A percentile compares a stretch with the other conserved stretches of the same genome.
phyloP scores from a whole-genome alignment of 1,140 invertebrate genomes.

The Pararge aegeria region DNA sequence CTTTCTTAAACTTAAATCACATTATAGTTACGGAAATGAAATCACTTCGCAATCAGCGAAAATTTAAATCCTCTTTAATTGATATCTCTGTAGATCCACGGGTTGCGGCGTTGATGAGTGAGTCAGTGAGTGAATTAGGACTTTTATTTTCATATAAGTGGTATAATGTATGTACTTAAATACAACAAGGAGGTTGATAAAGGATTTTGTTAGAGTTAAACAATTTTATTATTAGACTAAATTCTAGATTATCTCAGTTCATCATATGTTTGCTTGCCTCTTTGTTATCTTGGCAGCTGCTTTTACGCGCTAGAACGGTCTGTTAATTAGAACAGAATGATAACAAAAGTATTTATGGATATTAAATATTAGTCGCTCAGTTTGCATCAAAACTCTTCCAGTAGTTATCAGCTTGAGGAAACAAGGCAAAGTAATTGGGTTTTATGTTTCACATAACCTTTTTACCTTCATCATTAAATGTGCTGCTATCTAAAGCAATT shows the following conservation, averaged over 20 bases:
- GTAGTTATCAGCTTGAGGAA: neutral
- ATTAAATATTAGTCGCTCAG: constrained; percentile 7
- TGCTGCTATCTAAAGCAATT: no score
- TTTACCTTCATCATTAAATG: no score
- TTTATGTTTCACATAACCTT: neutral
- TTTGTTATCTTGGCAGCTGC: constrained; percentile 20
- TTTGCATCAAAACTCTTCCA: neutral
- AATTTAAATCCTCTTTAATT: no score
- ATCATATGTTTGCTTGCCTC: constrained; percentile 19
- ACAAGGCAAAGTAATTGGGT: neutral
- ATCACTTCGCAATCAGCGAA: no score
- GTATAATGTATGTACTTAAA: no score
- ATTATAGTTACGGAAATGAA: no score
- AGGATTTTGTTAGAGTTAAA: neutral
- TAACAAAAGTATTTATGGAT: constrained; percentile 25
- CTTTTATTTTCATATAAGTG: no score
- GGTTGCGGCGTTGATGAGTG: no score
- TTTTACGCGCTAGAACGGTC: constrained; percentile 12
- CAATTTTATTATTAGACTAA: neutral
- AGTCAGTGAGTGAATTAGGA: no score
- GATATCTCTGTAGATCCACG: no score
- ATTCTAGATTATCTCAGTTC: constrained; percentile 1
- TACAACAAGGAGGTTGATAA: no score
- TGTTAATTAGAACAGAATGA: constrained; percentile 25
- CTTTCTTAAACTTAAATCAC: no score